Evolutionary conservation across 1,140 invertebrate species (phyloP).

Genomic region (Zaprionus inermis): DNA sequence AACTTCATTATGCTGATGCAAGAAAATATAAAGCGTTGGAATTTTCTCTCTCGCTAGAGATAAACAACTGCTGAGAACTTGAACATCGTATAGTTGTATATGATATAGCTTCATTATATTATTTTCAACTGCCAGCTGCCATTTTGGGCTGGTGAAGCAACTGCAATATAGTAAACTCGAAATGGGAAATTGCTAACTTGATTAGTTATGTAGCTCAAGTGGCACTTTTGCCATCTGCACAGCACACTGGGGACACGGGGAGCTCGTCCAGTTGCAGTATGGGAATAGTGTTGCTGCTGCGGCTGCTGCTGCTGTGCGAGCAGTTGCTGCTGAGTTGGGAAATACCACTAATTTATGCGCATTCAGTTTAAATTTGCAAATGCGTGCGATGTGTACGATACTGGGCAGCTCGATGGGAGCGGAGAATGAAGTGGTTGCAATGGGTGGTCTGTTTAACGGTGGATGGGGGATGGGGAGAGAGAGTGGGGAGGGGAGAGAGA

Average conservation of each 20-base stretch:
- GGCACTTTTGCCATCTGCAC: conserved; percentile 4
- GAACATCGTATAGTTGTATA: neutral
- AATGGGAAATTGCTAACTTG: neutral
- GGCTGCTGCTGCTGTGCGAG: conserved; percentile 34
- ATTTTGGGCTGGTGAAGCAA: neutral
- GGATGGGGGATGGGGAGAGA: no score
- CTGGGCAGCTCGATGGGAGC: conserved; percentile 2
- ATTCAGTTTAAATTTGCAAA: conserved; percentile 81
- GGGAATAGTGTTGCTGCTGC: conserved; percentile 19
- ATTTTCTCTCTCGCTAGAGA: neutral
- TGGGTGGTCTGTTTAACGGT: neutral
- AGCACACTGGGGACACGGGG: neutral
- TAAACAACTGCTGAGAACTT: neutral
- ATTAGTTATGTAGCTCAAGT: conserved; percentile 11
- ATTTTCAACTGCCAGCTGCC: neutral
- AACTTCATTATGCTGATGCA: neutral
- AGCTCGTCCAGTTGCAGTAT: conserved; percentile 5
- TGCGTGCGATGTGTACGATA: conserved; percentile 58
- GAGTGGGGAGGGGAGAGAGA: neutral
- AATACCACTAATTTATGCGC: conserved; percentile 78
- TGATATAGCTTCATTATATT: neutral
- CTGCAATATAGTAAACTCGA: neutral
- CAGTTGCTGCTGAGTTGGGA: conserved; percentile 55
- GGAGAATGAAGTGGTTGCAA: neutral
- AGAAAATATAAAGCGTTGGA: no score